Base-by-base conservation (phyloP, 2,888 invertebrate species). In the Tuberolachnus salignus region DNA sequence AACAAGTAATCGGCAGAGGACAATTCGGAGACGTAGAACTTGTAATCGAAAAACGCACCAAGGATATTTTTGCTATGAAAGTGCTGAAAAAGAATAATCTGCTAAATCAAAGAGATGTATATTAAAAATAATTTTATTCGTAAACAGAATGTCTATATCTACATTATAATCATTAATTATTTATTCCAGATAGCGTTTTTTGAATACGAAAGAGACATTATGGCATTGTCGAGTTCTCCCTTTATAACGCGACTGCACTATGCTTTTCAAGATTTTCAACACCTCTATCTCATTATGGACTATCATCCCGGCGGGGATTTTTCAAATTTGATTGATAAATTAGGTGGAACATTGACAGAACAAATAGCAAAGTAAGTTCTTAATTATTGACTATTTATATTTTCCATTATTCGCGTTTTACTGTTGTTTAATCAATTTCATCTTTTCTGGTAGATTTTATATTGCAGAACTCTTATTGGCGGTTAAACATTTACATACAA, bases 11-110 rank as follows among this genome's bases (percentile, higher is more conserved):
- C 84, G 94, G 94, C 4, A 88, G 92, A 81, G 95, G 95, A 11
- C 92, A 93, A 84, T 95, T 94, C 87, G 94, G 94, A 1, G 92
- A 94, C 86, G 94, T 95, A 0, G 91, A 90, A 86, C 87, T 95
- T 84, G 93, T 93, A 0, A 87, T 90, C 78, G 94, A 95, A 84
- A 92, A 91, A 83, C 90, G 90, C 82, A 92, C 93, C 0, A 89
- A 90, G 0, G 92, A 94, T 86, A 89, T 93, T 13, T 94, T 92
- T 85, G 94, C 94, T 0, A 88, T 94, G 89, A 94, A 94, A 84
- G 90, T 89, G 69, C 87, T 94, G 23, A 89, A 90, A 61, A 93
- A 94, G 84, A 86, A 88, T 82, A 88, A 90, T 81, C 90, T 91
- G 4, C 85, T 90, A 8, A 87, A 89, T 9, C 88, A 90, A 72